A percentile compares a stretch with the other conserved stretches of the same genome.
Evolutionary conservation across 1,140 invertebrate genomes (phyloP).

Genomic region (Pseudachorutes palmiensis): DNA sequence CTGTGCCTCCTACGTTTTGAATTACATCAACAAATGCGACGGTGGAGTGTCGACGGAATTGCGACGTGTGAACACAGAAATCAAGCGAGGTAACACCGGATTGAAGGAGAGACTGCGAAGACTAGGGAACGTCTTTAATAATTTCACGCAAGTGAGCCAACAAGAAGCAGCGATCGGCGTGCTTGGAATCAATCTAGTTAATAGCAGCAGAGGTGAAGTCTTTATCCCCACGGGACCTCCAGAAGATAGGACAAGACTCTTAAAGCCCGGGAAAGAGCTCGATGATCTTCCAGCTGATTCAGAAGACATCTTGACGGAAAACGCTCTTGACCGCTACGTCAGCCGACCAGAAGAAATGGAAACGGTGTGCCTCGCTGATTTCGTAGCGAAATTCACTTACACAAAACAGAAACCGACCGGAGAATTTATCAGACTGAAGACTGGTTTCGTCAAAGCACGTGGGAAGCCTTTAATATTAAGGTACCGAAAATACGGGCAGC

Average conservation of each 20-base stretch:
- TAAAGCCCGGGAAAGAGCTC: constrained; percentile 8
- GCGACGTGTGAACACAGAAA: not conserved
- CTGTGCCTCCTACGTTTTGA: not conserved
- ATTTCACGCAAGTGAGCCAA: constrained; percentile 6
- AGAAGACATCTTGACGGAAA: constrained; percentile 14
- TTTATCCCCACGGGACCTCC: constrained; percentile 14
- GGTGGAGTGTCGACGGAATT: not conserved
- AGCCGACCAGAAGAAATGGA: constrained; percentile 10
- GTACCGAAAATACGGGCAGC: not conserved
- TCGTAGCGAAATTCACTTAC: constrained; percentile 1
- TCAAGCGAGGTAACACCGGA: not conserved
- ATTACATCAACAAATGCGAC: not conserved
- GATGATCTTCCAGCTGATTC: not conserved
- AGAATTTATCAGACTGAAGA: too few species aligned
- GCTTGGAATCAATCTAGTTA: not conserved
- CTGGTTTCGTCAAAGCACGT: too few species aligned
- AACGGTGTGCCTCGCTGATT: constrained; percentile 10
- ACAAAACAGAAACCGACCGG: not conserved
- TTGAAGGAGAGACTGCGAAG: constrained; percentile 8
- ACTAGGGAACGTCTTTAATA: constrained; percentile 2
- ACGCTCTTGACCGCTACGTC: constrained; percentile 6
- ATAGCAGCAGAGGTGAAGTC: not conserved
- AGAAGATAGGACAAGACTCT: not conserved
- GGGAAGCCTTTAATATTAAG: too few species aligned
- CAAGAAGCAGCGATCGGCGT: constrained; percentile 17